Conservation (phyloP, 64 coral and sea anemone species). For the Hydrozoanthus tunicans region DNA sequence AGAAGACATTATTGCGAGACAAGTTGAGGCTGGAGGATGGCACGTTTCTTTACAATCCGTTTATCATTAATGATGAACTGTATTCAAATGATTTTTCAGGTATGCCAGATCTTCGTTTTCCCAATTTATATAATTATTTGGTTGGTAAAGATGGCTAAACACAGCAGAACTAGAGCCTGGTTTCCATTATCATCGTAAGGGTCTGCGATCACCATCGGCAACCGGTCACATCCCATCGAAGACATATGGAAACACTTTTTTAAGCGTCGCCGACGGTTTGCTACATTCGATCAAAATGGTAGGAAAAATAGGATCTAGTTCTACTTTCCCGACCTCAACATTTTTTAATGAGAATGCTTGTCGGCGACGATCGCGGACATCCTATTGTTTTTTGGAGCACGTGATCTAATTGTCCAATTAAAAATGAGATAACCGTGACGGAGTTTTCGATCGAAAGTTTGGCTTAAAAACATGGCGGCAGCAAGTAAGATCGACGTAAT, state of each 20-base stretch:
- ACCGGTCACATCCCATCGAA: background rate
- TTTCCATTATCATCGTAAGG: background rate
- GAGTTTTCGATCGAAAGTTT: no score
- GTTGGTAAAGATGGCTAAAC: no score
- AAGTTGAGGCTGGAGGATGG: no score
- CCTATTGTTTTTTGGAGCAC: background rate
- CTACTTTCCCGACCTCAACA: background rate
- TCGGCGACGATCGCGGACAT: background rate
- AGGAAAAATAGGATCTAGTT: background rate
- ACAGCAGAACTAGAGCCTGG: background rate
- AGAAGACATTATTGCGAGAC: slow-evolving; percentile 7
- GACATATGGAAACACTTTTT: background rate
- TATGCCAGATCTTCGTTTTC: no score
- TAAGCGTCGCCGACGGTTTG: background rate
- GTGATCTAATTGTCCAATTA: background rate
- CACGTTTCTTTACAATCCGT: background rate
- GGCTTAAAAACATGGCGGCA: no score
- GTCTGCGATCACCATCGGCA: slow-evolving; percentile 5
- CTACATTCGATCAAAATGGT: background rate
- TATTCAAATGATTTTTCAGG: no score
- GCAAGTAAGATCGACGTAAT: no score
- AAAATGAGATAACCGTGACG: background rate
- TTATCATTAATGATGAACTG: no score
- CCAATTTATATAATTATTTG: no score
- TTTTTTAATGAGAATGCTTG: background rate